These are phyloP conservation scores for Platalea minor DNA, from an alignment of 2,797 vertebrate species.

Conservation along the genomic window DNA sequence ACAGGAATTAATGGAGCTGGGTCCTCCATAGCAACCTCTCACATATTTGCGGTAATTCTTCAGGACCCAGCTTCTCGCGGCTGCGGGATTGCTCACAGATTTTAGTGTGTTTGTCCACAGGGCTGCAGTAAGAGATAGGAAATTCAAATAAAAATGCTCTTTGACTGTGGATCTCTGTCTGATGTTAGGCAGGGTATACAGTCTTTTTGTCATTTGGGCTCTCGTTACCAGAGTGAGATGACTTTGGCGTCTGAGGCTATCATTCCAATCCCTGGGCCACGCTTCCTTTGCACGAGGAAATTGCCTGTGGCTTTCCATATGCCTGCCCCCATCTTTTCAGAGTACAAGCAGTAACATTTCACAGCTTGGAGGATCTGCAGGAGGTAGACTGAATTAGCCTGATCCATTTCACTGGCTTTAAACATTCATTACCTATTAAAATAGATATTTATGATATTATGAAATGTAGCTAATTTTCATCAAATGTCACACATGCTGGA, in stretches of 20 bases:
- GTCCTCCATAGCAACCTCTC: not conserved
- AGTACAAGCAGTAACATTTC: not conserved
- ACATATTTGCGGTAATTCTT: not conserved
- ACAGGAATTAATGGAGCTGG: not conserved
- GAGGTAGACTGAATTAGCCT: not conserved
- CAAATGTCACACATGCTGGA: not conserved
- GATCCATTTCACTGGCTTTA: not conserved
- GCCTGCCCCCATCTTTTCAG: not conserved
- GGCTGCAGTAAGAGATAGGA: not conserved
- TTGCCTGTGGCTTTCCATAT: not conserved
- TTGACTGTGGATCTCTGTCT: not conserved
- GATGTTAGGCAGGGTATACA: not conserved
- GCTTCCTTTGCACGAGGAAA: not conserved
- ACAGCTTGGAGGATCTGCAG: not conserved
- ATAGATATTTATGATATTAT: not conserved
- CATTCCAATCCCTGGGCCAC: not conserved
- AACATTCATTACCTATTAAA: not conserved
- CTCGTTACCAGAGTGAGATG: not conserved
- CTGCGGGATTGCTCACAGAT: not conserved
- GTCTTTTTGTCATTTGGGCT: not conserved
- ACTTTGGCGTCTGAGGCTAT: not conserved
- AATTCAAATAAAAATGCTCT: not conserved
- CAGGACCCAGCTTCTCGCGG: not conserved
- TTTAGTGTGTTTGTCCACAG: not conserved
- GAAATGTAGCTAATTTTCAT: not conserved